phyloP scores from a whole-genome alignment of 1,140 invertebrate species.

The Hylyphantes graminicola region DNA sequence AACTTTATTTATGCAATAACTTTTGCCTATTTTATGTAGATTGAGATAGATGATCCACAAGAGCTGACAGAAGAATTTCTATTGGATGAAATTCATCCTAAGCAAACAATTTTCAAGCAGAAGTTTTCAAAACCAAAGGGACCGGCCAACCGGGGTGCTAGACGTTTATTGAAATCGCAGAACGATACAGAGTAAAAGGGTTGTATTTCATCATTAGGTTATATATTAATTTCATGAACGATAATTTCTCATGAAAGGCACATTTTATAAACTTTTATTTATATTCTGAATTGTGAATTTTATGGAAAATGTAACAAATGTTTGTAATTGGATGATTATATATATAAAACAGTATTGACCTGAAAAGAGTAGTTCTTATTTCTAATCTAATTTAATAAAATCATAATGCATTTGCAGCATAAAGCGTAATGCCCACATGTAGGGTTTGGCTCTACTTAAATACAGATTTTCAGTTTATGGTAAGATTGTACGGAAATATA shows the following conservation, averaged over 20 bases:
- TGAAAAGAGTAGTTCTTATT: no score
- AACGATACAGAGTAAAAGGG: conserved; percentile 33
- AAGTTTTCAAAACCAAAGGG: conserved; percentile 97
- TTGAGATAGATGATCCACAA: conserved; percentile 90
- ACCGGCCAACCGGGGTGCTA: conserved; percentile 89
- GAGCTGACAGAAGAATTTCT: conserved; percentile 91
- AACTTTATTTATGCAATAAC: neutral
- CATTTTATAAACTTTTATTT: conserved; percentile 56
- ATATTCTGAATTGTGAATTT: conserved; percentile 28
- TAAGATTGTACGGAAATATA: no score
- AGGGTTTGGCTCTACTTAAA: no score
- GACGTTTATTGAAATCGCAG: conserved; percentile 82
- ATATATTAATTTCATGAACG: conserved; percentile 26
- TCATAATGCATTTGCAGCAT: no score
- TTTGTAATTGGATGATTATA: conserved; percentile 5
- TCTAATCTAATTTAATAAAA: no score
- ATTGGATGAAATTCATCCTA: conserved; percentile 94
- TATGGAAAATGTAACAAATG: conserved; percentile 35
- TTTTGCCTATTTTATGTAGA: conserved; percentile 71
- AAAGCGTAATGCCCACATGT: no score
- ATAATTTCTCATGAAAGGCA: conserved; percentile 1
- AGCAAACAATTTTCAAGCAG: conserved; percentile 86
- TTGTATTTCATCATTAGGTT: conserved; percentile 16
- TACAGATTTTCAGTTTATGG: no score
- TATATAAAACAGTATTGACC: no score